Base-by-base conservation (phyloP, 92 coral and sea anemone species). In the Desmophyllum pertusum region DNA sequence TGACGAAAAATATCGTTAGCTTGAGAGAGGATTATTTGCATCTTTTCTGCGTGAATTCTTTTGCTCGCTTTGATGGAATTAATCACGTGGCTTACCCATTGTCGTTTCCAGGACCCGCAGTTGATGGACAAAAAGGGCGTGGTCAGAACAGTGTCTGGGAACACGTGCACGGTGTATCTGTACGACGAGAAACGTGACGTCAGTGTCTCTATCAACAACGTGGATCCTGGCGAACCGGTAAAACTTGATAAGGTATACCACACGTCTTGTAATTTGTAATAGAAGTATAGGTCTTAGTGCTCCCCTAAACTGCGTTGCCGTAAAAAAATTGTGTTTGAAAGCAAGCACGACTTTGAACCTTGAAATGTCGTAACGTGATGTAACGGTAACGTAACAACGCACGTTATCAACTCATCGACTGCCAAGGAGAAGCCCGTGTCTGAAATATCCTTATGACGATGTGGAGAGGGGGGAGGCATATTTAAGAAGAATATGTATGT, bases 171-270 rank as follows among this genome's bases (percentile, higher is more conserved):
- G 1, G 94, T 96, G 62, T 92, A 84, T 74, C 79, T 96, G 83
- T 89, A 90, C 75, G 99, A 96, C 62, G 99, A 96, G 86, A 91
- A 94, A 69, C 93, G 99, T 68, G 96, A 91, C 70, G 91, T 96
- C 73, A 96, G 98, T 74, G 81, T 94, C 63, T 87, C 96, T 19
- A 87, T 93, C 48, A 36, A 89, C 66, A 89, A 94, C 80, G 88
- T 96, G 39, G 94, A 87, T 72, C 91, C 99, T 35, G 93, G 95
- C 10, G 91, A 92, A 81, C 97, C 98, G n/a, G 88, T 90, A 53
- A 96, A 96, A 76, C 96, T 70, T 74, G 99, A 96, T 74, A 96
- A 96, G 97, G 99, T 94, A 45, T 15, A 18, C 23, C 18, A 5
- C 39, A 39, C 19, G 19, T 72, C 5, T 5, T 72, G 18, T 40